A percentile compares a stretch with the other conserved stretches of the same genome.
These are phyloP conservation scores for Tylochromis polylepis DNA, from an alignment of 2,113 vertebrate genomes.

Conservation along the genomic window DNA sequence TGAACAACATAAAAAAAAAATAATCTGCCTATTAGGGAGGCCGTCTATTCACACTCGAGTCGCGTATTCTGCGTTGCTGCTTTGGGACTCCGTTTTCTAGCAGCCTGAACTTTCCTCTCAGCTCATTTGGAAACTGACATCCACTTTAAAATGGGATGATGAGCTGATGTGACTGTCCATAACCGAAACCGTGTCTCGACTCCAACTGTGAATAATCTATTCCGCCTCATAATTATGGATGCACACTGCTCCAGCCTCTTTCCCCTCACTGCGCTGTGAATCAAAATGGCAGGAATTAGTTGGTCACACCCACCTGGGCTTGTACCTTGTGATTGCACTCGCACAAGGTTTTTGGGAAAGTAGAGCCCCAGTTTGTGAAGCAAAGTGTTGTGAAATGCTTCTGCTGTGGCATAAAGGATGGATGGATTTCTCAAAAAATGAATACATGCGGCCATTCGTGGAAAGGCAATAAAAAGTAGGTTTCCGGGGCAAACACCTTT, in stretches of 20 bases:
- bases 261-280: background rate
- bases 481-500: background rate
- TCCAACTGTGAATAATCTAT: conserved; percentile 3
- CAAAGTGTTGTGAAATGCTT: background rate
- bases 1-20: background rate
- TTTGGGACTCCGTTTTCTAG: conserved; percentile 2
- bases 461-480: background rate
- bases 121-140: conserved; percentile 24
- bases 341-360: background rate
- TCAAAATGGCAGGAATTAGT: background rate
- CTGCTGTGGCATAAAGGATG: background rate
- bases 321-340: background rate
- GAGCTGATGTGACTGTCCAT: background rate
- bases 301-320: background rate
- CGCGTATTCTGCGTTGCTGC: background rate
- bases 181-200: background rate
- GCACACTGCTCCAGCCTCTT: background rate
- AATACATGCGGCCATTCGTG: background rate
- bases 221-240: background rate
- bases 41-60: conserved; percentile 10
- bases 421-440: background rate
- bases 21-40: background rate
- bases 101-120: background rate
- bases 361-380: background rate
- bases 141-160: conserved; percentile 5